Base-by-base conservation (phyloP, 1,140 invertebrate genomes). In the Leptonema lineaticorne region DNA sequence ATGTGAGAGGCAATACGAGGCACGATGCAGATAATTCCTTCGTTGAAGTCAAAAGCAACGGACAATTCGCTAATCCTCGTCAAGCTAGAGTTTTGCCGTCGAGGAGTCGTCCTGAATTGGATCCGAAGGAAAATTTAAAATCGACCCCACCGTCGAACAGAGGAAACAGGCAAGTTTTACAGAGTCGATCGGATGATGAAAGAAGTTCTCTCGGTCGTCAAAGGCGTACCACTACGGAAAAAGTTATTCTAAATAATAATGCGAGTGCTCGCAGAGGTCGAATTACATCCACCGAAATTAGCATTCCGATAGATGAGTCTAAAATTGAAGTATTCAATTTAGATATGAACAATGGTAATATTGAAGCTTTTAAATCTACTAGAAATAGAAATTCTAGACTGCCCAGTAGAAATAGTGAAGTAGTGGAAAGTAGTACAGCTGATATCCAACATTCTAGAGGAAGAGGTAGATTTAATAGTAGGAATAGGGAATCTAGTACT, bases 321-420 rank as follows among this genome's bases (percentile, higher is more conserved):
- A 73, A 73, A 46, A 67, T 73, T 28, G 71, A 73, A 69, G 62
- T 73, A 16, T 58, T 69, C n/a, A 73, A 68, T 68, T 56, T 73
- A 41, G 71, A 73, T 65, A 73, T 73, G 71, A 53, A 64, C 20
- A 73, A 53, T 68, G 68, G 68, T 18, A 60, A 14, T 28, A 41
- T 67, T 28, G 57, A 48, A 59, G 27, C 18, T 14, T 26, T n/a
- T 8, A 67, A 9, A 6, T 37, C 8, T 28, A 37, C 9, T 22
- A 18, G 24, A 69, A 67, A 57, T 48, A 46, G 8, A 22, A 28
- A 62, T 26, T 6, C 53, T 29, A 28, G 20, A 16, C 26, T 59
- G 29, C 46, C 20, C 2, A 50, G 53, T 24, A 71, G 62, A 56
- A 27, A 20, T 41, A 33, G 62, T 27, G 37, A 45, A 33, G 60